Evolutionary conservation across 2,888 invertebrate species (phyloP).

Genomic region (Drosophila suboccidentalis): DNA sequence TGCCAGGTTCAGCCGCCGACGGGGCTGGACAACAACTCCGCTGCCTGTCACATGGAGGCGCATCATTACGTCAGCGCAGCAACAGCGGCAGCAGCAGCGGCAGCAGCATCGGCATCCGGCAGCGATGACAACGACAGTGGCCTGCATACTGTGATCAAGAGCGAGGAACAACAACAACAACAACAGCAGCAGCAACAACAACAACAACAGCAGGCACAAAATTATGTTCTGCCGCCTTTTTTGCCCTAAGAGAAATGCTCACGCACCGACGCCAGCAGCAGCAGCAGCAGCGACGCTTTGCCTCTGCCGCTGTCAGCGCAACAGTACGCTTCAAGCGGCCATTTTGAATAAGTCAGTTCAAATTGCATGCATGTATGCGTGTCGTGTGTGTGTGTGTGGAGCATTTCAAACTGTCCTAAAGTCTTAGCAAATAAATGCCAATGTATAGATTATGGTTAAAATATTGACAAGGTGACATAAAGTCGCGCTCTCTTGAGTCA

Average conservation of each 20-base stretch:
- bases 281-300: slow-evolving; percentile 56
- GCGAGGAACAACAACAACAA: slow-evolving; percentile 77
- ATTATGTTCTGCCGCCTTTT: slow-evolving; percentile 86
- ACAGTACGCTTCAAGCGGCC: slow-evolving; percentile 73
- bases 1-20: slow-evolving; percentile 73
- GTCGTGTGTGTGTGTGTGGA: slow-evolving; percentile 51
- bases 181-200: slow-evolving; percentile 64
- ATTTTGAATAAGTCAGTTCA: slow-evolving; percentile 47
- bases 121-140: slow-evolving; percentile 81
- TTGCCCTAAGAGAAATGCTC: slow-evolving; percentile 86
- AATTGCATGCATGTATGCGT: slow-evolving; percentile 1
- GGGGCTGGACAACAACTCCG: slow-evolving; percentile 76
- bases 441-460: slow-evolving; percentile 15
- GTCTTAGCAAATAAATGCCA: slow-evolving; percentile 45
- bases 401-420: slow-evolving; percentile 63
- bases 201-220: slow-evolving; percentile 82
- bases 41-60: slow-evolving; percentile 79
- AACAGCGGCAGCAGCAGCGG: slow-evolving; percentile 28
- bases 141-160: slow-evolving; percentile 85
- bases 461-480: not conserved
- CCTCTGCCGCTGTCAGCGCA: slow-evolving; percentile 29
- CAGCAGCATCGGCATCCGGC: slow-evolving; percentile 41
- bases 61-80: slow-evolving; percentile 68
- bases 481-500: not conserved
- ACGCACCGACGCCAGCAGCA: slow-evolving; percentile 81